A percentile compares a stretch with the other conserved stretches of the same genome.
Evolutionary conservation across 2,113 vertebrate species (phyloP).

Genomic region (Embiotoca jacksoni): DNA sequence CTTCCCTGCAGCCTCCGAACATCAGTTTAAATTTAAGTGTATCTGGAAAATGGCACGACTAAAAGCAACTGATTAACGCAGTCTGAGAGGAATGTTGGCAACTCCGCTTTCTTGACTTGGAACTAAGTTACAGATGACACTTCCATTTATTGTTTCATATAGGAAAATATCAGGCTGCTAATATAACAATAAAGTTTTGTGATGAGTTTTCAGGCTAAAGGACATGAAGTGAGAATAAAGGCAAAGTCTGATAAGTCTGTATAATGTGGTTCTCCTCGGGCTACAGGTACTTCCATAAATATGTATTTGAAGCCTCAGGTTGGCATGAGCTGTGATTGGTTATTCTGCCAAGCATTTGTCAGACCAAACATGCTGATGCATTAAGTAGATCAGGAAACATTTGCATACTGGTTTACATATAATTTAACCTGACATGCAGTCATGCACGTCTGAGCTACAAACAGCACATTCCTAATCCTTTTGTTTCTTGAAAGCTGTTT

Average conservation of each 20-base stretch:
- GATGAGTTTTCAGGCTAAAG: slow-evolving; percentile 37
- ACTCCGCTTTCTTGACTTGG: slow-evolving; percentile 24
- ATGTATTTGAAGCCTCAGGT: slow-evolving; percentile 58
- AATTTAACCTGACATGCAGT: slow-evolving; percentile 43
- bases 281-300: slow-evolving; percentile 67
- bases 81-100: slow-evolving; percentile 29
- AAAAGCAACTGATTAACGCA: slow-evolving; percentile 61
- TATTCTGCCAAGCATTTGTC: slow-evolving; percentile 60
- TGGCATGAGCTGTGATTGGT: slow-evolving; percentile 25
- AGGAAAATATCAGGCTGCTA: not conserved
- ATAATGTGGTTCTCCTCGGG: slow-evolving; percentile 49
- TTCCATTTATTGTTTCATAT: slow-evolving; percentile 11
- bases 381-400: slow-evolving; percentile 61
- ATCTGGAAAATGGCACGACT: slow-evolving; percentile 55
- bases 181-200: slow-evolving; percentile 27
- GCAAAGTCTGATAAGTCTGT: slow-evolving; percentile 26
- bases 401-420: slow-evolving; percentile 47
- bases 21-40: slow-evolving; percentile 69
- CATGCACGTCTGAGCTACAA: slow-evolving; percentile 20
- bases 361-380: slow-evolving; percentile 57
- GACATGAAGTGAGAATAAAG: slow-evolving; percentile 36
- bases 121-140: slow-evolving; percentile 33
- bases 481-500: not conserved
- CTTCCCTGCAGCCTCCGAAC: slow-evolving; percentile 60
- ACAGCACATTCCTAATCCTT: slow-evolving; percentile 2